Conservation (phyloP, 2,888 invertebrate genomes). For the Odontothrips loti region DNA sequence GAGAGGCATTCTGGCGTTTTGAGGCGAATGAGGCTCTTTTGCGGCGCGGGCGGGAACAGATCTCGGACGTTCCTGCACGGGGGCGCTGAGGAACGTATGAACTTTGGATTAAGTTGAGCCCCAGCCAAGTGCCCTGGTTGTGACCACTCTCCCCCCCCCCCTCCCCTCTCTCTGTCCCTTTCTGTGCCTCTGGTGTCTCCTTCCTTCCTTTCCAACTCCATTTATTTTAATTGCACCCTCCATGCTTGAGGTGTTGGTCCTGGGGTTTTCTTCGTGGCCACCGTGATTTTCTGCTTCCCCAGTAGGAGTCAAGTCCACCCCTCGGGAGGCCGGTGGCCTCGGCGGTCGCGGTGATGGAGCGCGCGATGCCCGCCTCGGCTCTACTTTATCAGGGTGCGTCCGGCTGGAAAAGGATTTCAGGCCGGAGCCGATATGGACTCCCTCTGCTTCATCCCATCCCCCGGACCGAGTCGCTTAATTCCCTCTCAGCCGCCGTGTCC, state of each 20-base stretch:
- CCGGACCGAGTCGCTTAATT: neutral
- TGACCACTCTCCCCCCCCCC: neutral
- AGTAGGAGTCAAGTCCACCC: too few species aligned
- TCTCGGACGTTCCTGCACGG: too few species aligned
- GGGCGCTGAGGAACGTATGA: neutral
- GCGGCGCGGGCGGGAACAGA: too few species aligned
- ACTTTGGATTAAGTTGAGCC: constrained; percentile 23
- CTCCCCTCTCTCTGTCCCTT: neutral
- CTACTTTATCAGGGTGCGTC: neutral
- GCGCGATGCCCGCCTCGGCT: neutral
- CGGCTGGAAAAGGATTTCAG: neutral
- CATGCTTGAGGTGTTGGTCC: neutral
- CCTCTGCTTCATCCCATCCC: neutral
- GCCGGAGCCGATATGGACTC: neutral
- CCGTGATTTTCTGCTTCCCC: neutral
- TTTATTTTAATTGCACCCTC: neutral
- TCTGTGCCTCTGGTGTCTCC: neutral
- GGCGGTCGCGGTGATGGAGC: neutral
- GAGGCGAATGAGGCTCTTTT: too few species aligned
- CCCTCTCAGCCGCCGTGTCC: neutral
- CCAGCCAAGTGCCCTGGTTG: neutral
- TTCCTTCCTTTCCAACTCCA: neutral
- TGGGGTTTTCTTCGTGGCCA: neutral
- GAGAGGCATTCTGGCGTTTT: too few species aligned
- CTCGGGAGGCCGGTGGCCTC: too few species aligned